Conservation (phyloP, 2,113 vertebrate genomes). For the Nematolebias whitei region DNA sequence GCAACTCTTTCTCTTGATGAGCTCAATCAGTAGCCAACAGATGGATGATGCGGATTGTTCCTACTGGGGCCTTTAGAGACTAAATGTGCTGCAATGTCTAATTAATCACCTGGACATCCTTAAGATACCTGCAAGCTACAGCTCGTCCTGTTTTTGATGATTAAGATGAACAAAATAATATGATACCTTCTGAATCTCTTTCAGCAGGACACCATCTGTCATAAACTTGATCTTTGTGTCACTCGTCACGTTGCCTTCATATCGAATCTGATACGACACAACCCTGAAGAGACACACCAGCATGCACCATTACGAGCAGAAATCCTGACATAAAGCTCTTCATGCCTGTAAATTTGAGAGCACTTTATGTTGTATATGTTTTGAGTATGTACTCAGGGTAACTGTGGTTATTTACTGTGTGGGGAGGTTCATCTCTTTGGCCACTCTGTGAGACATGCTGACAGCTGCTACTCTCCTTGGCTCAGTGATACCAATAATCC, state of each 20-base stretch:
- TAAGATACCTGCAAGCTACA: no score
- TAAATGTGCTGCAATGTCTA: no score
- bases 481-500: constrained; percentile 90
- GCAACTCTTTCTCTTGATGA: no score
- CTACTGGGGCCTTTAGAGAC: no score
- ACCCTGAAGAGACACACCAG: constrained; percentile 75
- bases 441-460: constrained; percentile 95
- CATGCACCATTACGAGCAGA: background rate
- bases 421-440: constrained; percentile 93
- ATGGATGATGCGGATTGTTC: background rate
- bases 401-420: constrained; percentile 76
- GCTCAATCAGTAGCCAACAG: background rate
- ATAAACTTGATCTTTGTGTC: constrained; percentile 97
- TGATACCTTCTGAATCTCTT: constrained; percentile 94
- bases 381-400: background rate
- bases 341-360: background rate
- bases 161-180: background rate
- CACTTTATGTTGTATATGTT: background rate
- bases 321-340: no score
- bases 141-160: background rate
- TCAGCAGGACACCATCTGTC: constrained; percentile 95
- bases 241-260: constrained; percentile 89
- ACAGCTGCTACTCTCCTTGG: constrained; percentile 93
- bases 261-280: constrained; percentile 96
- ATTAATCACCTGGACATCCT: no score